phyloP scores from a whole-genome alignment of 2,888 invertebrate species.

The Nephrotoma appendiculata region DNA sequence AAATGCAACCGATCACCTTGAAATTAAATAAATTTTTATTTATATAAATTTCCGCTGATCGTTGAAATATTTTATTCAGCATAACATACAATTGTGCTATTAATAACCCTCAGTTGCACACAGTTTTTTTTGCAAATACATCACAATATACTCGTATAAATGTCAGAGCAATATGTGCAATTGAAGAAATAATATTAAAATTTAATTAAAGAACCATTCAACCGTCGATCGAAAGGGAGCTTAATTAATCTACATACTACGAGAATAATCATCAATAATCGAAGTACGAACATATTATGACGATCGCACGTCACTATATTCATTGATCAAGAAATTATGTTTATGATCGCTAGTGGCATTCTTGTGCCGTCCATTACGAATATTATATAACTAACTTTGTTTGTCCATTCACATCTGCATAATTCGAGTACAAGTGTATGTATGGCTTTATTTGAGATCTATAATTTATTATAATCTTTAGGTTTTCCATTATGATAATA shows the following conservation, averaged over 20 bases:
- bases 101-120: background rate
- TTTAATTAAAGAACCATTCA: background rate
- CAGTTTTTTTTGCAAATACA: no score
- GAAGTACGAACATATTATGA: background rate
- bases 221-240: background rate
- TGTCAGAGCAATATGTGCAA: background rate
- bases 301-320: background rate
- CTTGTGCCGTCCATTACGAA: background rate
- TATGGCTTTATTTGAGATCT: background rate
- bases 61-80: background rate
- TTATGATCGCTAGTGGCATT: background rate
- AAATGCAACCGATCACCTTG: background rate
- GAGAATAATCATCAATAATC: no score
- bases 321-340: background rate
- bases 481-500: background rate
- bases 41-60: background rate
- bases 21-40: background rate
- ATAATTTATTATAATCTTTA: background rate
- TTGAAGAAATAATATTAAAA: background rate
- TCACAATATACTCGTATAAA: background rate
- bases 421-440: background rate
- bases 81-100: background rate
- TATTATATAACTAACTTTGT: background rate
- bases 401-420: background rate
- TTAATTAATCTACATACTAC: background rate